Evolutionary conservation across 92 coral and sea anemone species (phyloP).

Genomic region (Bergia puertoricense): DNA sequence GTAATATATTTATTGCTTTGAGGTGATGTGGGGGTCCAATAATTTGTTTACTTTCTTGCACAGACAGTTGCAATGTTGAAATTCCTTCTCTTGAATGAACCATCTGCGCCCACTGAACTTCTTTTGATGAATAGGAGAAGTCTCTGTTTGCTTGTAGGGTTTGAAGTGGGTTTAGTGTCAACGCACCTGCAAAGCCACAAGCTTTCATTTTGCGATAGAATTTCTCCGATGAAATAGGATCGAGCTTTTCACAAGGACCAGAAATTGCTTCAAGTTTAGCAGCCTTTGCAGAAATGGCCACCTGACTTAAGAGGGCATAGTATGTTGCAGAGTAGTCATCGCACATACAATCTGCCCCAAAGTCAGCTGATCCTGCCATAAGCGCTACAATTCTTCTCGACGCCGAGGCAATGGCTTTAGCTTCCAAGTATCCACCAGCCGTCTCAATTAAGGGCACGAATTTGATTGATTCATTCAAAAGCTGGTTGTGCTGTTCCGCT

Average conservation of each 20-base stretch:
- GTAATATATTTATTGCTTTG: conserved; percentile 25
- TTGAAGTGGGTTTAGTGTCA: conserved; percentile 23
- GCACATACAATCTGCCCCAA: conserved; percentile 35
- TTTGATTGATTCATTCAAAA: conserved; percentile 3
- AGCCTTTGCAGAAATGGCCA: conserved; percentile 33
- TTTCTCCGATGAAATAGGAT: conserved; percentile 31
- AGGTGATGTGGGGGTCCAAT: conserved; percentile 40
- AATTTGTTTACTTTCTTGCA: conserved; percentile 42
- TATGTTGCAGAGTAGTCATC: conserved; percentile 25
- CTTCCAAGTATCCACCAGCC: not conserved
- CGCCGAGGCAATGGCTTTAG: conserved; percentile 10
- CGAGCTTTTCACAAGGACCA: conserved; percentile 42
- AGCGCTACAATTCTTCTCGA: conserved; percentile 37
- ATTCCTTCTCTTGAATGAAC: not conserved
- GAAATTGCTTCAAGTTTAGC: conserved; percentile 47
- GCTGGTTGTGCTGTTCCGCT: conserved; percentile 9
- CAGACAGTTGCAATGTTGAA: conserved; percentile 10
- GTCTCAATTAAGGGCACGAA: conserved; percentile 33
- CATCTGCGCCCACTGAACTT: conserved; percentile 25
- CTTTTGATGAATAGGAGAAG: conserved; percentile 35
- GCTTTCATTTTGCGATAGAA: conserved; percentile 55
- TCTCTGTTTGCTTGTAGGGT: conserved; percentile 33
- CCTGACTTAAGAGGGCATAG: conserved; percentile 24
- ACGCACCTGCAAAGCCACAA: conserved; percentile 44
- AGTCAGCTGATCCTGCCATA: conserved; percentile 28